Conservation (phyloP, 1,140 invertebrate species). For the Drosophila arizonae region DNA sequence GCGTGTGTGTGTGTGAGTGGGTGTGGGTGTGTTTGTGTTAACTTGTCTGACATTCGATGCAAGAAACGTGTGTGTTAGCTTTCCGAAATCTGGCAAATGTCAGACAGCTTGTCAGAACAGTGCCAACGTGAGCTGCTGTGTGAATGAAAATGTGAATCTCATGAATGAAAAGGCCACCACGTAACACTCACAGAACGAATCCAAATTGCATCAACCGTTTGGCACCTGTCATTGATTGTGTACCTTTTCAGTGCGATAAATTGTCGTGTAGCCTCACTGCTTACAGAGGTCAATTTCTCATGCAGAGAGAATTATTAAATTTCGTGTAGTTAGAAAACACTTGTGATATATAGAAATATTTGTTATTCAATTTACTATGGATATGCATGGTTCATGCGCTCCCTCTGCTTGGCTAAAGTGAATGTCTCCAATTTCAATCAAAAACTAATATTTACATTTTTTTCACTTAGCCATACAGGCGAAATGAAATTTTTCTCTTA, state of each 20-base stretch:
- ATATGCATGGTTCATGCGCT: conserved; percentile 6
- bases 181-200: conserved; percentile 26
- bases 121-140: conserved; percentile 22
- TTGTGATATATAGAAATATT: not conserved
- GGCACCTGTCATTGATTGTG: conserved; percentile 62
- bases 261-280: conserved; percentile 30
- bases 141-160: conserved; percentile 27
- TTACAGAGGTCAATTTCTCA: not conserved
- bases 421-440: conserved; percentile 62
- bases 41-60: conserved; percentile 59
- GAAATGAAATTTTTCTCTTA: conserved; percentile 39
- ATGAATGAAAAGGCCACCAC: conserved; percentile 55
- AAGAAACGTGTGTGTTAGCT: conserved; percentile 65
- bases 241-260: conserved; percentile 49
- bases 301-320: not conserved
- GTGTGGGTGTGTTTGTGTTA: not conserved
- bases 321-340: not conserved
- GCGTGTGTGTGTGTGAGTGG: not conserved
- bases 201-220: conserved; percentile 54
- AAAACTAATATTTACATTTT: conserved; percentile 70
- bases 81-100: conserved; percentile 63
- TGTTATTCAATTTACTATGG: not conserved
- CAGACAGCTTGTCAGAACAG: conserved; percentile 55
- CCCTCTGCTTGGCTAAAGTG: conserved; percentile 17
- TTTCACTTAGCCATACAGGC: conserved; percentile 35